Evolutionary conservation across 2,113 vertebrate genomes (phyloP).

Genomic region (Halcyon malimbica): DNA sequence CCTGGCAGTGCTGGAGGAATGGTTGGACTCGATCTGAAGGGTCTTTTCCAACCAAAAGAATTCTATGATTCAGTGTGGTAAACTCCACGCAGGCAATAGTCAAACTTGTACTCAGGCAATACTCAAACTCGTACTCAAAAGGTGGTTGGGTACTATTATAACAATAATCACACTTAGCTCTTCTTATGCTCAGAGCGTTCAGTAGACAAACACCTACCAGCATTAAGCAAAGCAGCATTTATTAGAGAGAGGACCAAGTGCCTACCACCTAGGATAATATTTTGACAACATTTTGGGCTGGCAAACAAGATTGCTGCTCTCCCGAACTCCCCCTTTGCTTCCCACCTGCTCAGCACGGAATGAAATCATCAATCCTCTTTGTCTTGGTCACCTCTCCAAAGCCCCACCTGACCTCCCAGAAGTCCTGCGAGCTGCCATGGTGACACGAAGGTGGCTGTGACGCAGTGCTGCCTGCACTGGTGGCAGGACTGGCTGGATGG

Average conservation of each 20-base stretch:
- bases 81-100: not conserved
- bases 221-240: not conserved
- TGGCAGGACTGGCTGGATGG: not conserved
- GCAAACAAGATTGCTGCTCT: not conserved
- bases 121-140: not conserved
- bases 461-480: not conserved
- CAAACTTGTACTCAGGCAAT: not conserved
- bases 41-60: not conserved
- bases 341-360: not conserved
- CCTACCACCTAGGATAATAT: not conserved
- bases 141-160: not conserved
- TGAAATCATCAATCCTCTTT: not conserved
- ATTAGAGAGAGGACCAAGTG: not conserved
- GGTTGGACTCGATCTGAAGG: too few species aligned
- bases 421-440: fast-evolving
- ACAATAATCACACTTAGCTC: not conserved
- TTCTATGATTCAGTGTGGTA: not conserved
- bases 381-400: not conserved
- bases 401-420: not conserved
- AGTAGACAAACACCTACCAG: not conserved
- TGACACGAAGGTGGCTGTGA: not conserved
- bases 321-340: not conserved
- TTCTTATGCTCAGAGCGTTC: not conserved
- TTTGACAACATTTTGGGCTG: not conserved
- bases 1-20: too few species aligned